These are phyloP conservation scores for Drosophila birchii DNA, from an alignment of 2,888 invertebrate species.

Conservation along the genomic window DNA sequence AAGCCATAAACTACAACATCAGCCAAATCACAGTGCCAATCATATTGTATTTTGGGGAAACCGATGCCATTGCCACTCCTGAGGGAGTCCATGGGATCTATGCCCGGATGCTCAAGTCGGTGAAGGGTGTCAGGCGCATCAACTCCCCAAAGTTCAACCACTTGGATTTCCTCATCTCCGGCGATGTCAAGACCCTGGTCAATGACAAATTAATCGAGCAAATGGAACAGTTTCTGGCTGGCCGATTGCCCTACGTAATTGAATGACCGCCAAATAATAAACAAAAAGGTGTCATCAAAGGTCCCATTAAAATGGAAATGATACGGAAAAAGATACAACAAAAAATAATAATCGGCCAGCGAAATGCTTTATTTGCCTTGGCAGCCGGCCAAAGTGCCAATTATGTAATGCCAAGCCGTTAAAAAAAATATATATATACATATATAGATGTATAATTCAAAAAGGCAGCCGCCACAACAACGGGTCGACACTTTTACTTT, in stretches of 20 bases:
- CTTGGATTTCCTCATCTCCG: conserved; percentile 76
- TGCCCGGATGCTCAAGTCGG: conserved; percentile 62
- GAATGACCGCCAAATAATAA: conserved; percentile 58
- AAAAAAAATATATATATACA: conserved; percentile 45
- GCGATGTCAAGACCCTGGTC: conserved; percentile 68
- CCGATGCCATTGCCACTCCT: conserved; percentile 80
- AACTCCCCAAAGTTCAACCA: conserved; percentile 76
- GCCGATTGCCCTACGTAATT: conserved; percentile 73
- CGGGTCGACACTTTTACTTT: conserved; percentile 71
- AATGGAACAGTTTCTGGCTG: conserved; percentile 71
- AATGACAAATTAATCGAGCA: conserved; percentile 75
- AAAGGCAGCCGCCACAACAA: conserved; percentile 28
- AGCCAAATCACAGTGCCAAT: conserved; percentile 68
- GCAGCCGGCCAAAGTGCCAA: conserved; percentile 58
- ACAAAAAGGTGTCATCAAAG: conserved; percentile 50
- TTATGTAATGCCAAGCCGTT: conserved; percentile 67
- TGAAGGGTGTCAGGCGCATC: conserved; percentile 73
- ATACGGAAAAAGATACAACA: not conserved
- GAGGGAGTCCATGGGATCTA: conserved; percentile 77
- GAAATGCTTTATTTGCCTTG: conserved; percentile 63
- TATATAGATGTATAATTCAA: conserved; percentile 39
- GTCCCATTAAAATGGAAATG: conserved; percentile 52
- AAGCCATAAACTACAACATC: conserved; percentile 73
- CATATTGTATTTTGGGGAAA: conserved; percentile 77
- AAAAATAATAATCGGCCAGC: conserved; percentile 32